A percentile compares a stretch with the other conserved stretches of the same genome.
These are phyloP conservation scores for Pachyuromys duprasi DNA, from an alignment of 2,797 vertebrate species.

Conservation along the genomic window DNA sequence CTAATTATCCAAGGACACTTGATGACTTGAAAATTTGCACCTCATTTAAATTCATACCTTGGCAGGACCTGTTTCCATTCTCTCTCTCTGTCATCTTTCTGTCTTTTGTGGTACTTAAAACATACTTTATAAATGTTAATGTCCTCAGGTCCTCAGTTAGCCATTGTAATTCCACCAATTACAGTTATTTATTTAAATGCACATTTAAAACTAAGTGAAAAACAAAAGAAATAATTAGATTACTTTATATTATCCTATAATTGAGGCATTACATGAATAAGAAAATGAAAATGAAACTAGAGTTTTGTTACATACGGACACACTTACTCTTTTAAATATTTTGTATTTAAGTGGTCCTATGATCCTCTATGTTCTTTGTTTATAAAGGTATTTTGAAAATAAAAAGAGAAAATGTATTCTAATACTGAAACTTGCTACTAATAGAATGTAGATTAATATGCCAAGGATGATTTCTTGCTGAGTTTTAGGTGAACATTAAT, in stretches of 20 bases:
- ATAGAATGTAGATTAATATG: constrained; percentile 76
- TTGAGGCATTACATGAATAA: not conserved
- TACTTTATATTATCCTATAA: not conserved
- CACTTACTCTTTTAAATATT: not conserved
- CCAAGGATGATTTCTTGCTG: constrained; percentile 64
- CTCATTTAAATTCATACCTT: not conserved
- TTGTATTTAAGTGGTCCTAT: not conserved
- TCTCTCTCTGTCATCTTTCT: not conserved
- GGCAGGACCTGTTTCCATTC: not conserved
- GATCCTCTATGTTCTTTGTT: not conserved
- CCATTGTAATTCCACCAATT: not conserved
- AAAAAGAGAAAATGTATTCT: constrained; percentile 55
- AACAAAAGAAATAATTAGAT: not conserved
- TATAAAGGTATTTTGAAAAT: constrained; percentile 32
- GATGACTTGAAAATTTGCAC: not conserved
- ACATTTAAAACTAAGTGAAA: constrained; percentile 5
- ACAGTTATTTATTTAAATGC: not conserved
- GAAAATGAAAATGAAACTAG: not conserved
- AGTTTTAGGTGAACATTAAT: constrained; percentile 69
- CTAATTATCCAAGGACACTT: not conserved
- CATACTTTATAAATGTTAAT: not conserved
- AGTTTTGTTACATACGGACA: not conserved
- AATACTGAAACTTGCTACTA: constrained; percentile 64
- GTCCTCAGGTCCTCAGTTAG: not conserved
- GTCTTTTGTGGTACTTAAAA: not conserved